Percentiles rank a stretch among this genome's conserved stretches.
phyloP scores from a whole-genome alignment of 1,140 invertebrate species.

The Ptiloglossa arizonensis region DNA sequence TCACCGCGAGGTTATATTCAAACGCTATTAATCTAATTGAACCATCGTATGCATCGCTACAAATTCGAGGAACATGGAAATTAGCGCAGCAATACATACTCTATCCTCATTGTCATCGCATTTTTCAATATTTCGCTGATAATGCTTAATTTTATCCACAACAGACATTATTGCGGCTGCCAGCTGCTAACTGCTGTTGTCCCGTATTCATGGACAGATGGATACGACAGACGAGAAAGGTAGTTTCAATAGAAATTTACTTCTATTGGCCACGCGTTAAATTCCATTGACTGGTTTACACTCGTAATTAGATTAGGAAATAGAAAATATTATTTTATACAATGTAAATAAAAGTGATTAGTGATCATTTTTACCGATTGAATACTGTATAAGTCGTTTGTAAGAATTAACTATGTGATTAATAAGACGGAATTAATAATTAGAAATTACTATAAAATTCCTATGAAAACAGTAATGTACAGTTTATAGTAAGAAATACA shows the following conservation, averaged over 20 bases:
- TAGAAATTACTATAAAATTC: background rate
- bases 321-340: background rate
- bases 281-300: background rate
- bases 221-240: conserved; percentile 1
- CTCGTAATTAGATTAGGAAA: background rate
- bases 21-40: conserved; percentile 12
- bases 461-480: background rate
- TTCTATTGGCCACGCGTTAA: background rate
- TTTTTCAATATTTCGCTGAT: conserved; percentile 86
- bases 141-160: conserved; percentile 82
- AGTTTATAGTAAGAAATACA: background rate
- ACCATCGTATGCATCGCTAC: background rate
- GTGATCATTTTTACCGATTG: background rate
- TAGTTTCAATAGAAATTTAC: conserved; percentile 2
- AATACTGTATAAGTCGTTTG: background rate
- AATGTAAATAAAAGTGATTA: background rate
- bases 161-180: conserved; percentile 73
- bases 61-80: background rate
- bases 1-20: conserved; percentile 12
- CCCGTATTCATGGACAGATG: conserved; percentile 23
- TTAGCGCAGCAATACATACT: conserved; percentile 73
- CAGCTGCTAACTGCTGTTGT: conserved; percentile 57
- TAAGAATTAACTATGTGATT: background rate
- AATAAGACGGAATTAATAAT: background rate
- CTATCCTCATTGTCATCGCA: conserved; percentile 83